These are phyloP conservation scores for Drosophila fuyamai DNA, from an alignment of 1,140 invertebrate genomes.

Conservation along the genomic window DNA sequence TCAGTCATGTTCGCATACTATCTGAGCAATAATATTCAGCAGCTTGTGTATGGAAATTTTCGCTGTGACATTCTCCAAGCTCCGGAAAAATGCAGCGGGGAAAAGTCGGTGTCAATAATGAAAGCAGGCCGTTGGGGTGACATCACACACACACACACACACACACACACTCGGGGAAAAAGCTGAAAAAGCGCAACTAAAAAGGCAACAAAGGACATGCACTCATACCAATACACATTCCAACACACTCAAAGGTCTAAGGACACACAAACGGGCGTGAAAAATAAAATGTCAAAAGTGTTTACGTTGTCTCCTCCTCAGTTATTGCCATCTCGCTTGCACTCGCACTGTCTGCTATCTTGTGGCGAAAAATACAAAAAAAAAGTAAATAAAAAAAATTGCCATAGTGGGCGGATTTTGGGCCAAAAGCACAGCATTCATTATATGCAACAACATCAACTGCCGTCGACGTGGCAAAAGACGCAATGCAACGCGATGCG, in stretches of 20 bases:
- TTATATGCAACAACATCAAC: constrained; percentile 80
- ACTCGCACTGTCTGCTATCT: constrained; percentile 35
- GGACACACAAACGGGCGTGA: constrained; percentile 62
- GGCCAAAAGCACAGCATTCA: constrained; percentile 56
- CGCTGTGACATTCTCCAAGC: constrained; percentile 6
- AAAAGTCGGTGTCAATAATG: constrained; percentile 11
- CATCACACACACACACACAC: constrained; percentile 21
- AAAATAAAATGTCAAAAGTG: constrained; percentile 81
- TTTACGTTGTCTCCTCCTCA: constrained; percentile 57
- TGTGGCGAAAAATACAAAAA: constrained; percentile 57
- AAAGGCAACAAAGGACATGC: constrained; percentile 51
- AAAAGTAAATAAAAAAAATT: not conserved
- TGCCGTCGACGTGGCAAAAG: constrained; percentile 77
- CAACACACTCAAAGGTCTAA: constrained; percentile 24
- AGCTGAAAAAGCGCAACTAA: constrained; percentile 59
- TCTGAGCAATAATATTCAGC: not conserved
- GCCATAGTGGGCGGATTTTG: constrained; percentile 49
- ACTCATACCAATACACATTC: constrained; percentile 19
- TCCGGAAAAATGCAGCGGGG: constrained; percentile 16
- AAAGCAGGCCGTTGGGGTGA: constrained; percentile 26
- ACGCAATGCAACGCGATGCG: constrained; percentile 55
- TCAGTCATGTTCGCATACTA: not conserved
- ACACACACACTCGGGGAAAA: not conserved
- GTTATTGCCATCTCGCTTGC: constrained; percentile 1
- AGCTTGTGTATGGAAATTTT: constrained; percentile 6